Conservation (phyloP, 1,140 invertebrate species). For the Apis laboriosa region DNA sequence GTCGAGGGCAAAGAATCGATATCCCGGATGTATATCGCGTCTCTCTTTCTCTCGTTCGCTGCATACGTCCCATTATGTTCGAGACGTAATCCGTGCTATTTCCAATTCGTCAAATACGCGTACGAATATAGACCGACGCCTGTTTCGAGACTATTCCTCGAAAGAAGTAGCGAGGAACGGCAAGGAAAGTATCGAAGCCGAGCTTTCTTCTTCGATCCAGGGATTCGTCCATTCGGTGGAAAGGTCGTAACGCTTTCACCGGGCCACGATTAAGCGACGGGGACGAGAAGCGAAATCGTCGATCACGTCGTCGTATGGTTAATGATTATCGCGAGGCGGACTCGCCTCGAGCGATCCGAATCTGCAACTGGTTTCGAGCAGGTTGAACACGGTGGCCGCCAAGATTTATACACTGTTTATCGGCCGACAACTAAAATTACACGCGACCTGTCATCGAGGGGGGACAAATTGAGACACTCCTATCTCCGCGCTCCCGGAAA, state of each 20-base stretch:
- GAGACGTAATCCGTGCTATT: neutral
- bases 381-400: constrained; percentile 30
- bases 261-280: neutral
- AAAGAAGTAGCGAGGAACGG: no score
- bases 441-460: constrained; percentile 29
- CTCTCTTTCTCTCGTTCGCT: constrained; percentile 8
- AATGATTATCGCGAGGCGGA: constrained; percentile 21
- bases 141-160: no score
- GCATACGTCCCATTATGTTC: neutral
- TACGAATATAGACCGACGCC: no score
- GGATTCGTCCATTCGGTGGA: neutral
- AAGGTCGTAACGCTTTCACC: neutral
- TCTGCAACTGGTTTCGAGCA: constrained; percentile 49
- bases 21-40: constrained; percentile 33
- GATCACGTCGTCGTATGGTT: constrained; percentile 42
- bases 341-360: constrained; percentile 25
- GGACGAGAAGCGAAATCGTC: constrained; percentile 26
- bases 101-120: no score
- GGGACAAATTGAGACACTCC: constrained; percentile 43
- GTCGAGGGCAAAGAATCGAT: constrained; percentile 50
- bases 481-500: neutral
- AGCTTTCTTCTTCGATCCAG: neutral
- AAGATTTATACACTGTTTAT: constrained; percentile 52
- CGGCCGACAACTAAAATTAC: constrained; percentile 54
- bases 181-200: no score